Percentiles rank a stretch among this genome's conserved stretches.
phyloP scores from a whole-genome alignment of 2,113 vertebrate genomes.

The Haemorhous mexicanus region DNA sequence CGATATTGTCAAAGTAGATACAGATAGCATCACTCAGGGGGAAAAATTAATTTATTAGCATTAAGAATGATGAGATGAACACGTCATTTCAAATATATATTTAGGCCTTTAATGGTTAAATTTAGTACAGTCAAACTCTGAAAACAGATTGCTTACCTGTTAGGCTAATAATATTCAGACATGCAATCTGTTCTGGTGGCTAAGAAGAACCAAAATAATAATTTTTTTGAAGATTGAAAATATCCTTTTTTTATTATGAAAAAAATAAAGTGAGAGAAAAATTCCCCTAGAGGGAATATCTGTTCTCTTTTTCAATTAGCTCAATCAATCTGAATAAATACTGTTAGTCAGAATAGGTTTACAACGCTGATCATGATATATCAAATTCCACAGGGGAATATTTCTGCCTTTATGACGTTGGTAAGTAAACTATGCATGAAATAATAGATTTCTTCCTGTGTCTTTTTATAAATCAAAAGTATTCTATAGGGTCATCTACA shows the following conservation, averaged over 20 bases:
- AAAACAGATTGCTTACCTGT: constrained; percentile 38
- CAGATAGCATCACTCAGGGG: neutral
- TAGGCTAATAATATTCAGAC: neutral
- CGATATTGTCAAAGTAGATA: neutral
- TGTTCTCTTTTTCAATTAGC: constrained; percentile 59
- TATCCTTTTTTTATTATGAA: constrained; percentile 46
- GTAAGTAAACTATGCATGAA: constrained; percentile 41
- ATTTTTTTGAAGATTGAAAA: constrained; percentile 48
- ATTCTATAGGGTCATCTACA: neutral
- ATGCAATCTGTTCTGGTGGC: constrained; percentile 27
- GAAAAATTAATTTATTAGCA: neutral
- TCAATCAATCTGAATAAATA: constrained; percentile 61
- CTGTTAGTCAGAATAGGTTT: constrained; percentile 52
- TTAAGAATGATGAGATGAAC: neutral
- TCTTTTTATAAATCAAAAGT: neutral
- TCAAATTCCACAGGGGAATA: neutral
- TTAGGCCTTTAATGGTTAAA: neutral
- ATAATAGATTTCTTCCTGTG: neutral
- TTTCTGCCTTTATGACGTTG: neutral
- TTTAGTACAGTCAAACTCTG: neutral
- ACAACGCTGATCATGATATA: neutral
- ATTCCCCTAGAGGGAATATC: constrained; percentile 35
- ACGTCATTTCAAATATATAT: neutral
- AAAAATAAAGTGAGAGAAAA: constrained; percentile 57
- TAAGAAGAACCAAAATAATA: constrained; percentile 22